phyloP scores from a whole-genome alignment of 2,888 invertebrate genomes.

The Cremastinae sp. region DNA sequence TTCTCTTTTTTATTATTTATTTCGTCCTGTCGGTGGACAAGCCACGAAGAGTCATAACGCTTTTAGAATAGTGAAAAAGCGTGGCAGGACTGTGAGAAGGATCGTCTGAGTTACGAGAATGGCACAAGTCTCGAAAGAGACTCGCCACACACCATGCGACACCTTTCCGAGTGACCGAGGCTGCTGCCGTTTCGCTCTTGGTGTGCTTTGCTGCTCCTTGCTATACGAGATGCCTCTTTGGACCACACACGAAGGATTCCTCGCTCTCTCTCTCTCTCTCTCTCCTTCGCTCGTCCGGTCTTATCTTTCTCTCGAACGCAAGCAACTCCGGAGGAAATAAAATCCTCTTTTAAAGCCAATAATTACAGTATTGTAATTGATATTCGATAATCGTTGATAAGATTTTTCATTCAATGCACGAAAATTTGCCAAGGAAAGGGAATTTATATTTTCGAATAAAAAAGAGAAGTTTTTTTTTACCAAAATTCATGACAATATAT shows the following conservation, averaged over 20 bases:
- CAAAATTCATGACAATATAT: background rate
- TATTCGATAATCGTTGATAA: background rate
- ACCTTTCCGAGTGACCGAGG: conserved; percentile 75
- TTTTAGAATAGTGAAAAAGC: conserved; percentile 48
- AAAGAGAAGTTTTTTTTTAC: background rate
- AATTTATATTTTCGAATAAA: no score
- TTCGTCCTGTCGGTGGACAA: conserved; percentile 9
- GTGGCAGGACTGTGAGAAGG: conserved; percentile 41
- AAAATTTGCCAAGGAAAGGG: no score
- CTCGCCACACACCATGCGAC: conserved; percentile 80
- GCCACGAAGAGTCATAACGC: conserved; percentile 28
- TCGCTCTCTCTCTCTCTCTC: conserved; percentile 56
- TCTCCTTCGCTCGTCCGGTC: conserved; percentile 15
- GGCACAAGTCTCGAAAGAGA: conserved; percentile 65
- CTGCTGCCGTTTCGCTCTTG: conserved; percentile 56
- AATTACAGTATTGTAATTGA: background rate
- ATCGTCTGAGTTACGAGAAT: conserved; percentile 31
- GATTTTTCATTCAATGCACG: no score
- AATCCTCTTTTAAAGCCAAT: background rate
- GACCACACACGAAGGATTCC: conserved; percentile 79
- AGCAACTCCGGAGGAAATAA: background rate
- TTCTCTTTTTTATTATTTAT: conserved; percentile 2
- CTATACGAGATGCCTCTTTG: conserved; percentile 62
- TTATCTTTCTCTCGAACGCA: conserved; percentile 6
- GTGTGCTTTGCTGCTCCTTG: conserved; percentile 54